Evolutionary conservation across 2,888 invertebrate species (phyloP).

Genomic region (Lycia hirtaria): DNA sequence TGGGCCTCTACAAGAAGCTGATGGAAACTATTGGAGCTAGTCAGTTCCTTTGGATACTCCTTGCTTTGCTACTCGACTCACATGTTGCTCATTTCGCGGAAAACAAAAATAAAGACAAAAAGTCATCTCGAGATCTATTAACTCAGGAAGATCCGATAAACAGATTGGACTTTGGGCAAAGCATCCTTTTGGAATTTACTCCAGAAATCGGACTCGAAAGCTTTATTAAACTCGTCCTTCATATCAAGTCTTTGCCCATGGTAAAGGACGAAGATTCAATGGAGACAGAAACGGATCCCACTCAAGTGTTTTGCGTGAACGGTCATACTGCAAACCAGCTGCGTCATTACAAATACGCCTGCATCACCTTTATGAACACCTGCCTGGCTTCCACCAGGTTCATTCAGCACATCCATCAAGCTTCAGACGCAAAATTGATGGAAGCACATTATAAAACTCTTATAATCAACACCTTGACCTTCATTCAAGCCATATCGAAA

Average conservation of each 20-base stretch:
- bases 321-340: constrained; percentile 90
- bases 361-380: constrained; percentile 90
- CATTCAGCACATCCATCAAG: constrained; percentile 86
- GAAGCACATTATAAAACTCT: constrained; percentile 88
- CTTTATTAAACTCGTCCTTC: constrained; percentile 88
- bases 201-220: constrained; percentile 87
- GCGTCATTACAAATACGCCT: constrained; percentile 93
- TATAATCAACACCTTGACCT: constrained; percentile 88
- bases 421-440: constrained; percentile 78
- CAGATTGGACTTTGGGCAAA: constrained; percentile 88
- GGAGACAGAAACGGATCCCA: constrained; percentile 69
- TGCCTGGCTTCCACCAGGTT: constrained; percentile 89
- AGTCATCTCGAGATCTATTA: constrained; percentile 59
- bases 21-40: constrained; percentile 89
- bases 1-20: constrained; percentile 92
- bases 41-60: constrained; percentile 89
- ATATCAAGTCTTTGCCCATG: constrained; percentile 88
- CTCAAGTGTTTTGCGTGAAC: constrained; percentile 87
- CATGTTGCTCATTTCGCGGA: constrained; percentile 87
- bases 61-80: constrained; percentile 89
- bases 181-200: constrained; percentile 88
- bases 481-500: constrained; percentile 88
- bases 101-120: constrained; percentile 69
- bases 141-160: constrained; percentile 81
- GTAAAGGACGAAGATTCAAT: constrained; percentile 84